phyloP scores from a whole-genome alignment of 2,888 invertebrate genomes.

The Agrotis exclamationis region DNA sequence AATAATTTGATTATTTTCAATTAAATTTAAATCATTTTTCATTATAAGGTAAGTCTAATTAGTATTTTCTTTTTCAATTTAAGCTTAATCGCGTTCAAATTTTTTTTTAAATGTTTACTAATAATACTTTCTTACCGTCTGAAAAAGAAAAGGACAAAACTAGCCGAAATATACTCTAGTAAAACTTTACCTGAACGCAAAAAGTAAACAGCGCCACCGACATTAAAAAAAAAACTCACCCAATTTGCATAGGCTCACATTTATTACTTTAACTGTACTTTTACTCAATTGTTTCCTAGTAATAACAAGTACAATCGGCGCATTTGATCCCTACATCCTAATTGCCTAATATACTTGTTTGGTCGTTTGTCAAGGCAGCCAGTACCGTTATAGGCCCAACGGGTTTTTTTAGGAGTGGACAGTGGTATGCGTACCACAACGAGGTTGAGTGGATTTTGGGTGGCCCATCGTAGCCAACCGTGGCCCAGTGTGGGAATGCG shows the following conservation, averaged over 20 bases:
- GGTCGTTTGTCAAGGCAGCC: slow-evolving; percentile 75
- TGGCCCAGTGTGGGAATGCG: slow-evolving; percentile 46
- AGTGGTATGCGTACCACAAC: slow-evolving; percentile 54
- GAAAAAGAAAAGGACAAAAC: not conserved
- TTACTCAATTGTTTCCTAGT: slow-evolving; percentile 60
- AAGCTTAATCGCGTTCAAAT: too few species aligned
- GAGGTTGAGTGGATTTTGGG: slow-evolving; percentile 65
- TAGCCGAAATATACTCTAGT: not conserved
- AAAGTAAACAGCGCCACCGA: slow-evolving; percentile 22
- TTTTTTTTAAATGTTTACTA: too few species aligned
- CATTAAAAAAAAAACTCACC: slow-evolving; percentile 25
- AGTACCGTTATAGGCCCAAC: slow-evolving; percentile 82
- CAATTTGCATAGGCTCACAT: slow-evolving; percentile 46
- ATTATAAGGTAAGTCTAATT: too few species aligned
- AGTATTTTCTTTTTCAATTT: too few species aligned
- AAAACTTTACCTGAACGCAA: slow-evolving; percentile 13
- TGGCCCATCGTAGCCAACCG: slow-evolving; percentile 52
- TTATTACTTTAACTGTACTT: slow-evolving; percentile 60
- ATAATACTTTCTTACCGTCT: not conserved
- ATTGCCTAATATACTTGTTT: slow-evolving; percentile 84
- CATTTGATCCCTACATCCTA: slow-evolving; percentile 80
- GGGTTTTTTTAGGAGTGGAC: slow-evolving; percentile 77
- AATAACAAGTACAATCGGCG: slow-evolving; percentile 66
- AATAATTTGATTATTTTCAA: too few species aligned
- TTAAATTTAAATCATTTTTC: too few species aligned